Conservation (phyloP, 1,140 invertebrate species). For the Potamilus streckersoni region DNA sequence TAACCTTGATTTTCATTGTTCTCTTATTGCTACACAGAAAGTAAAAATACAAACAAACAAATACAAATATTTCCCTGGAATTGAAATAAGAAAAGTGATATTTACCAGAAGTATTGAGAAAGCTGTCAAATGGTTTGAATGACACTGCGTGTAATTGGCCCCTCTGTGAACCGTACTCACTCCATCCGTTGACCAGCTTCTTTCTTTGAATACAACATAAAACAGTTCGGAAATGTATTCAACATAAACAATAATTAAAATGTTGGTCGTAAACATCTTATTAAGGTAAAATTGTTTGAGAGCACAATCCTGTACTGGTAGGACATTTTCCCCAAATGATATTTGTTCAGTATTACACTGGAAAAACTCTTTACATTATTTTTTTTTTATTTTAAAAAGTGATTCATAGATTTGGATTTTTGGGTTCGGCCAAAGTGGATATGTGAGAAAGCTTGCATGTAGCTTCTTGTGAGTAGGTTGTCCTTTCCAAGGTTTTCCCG, state of each 20-base stretch:
- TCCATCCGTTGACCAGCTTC: slow-evolving; percentile 68
- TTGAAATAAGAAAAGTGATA: slow-evolving; percentile 3
- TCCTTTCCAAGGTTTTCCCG: no score
- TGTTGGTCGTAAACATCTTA: not conserved
- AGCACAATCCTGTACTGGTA: not conserved
- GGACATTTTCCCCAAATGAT: not conserved
- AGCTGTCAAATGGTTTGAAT: slow-evolving; percentile 71
- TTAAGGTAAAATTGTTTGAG: not conserved
- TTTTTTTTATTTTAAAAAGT: no score
- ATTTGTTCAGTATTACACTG: not conserved
- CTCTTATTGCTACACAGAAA: no score
- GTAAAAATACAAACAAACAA: not conserved
- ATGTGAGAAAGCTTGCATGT: no score
- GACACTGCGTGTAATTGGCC: slow-evolving; percentile 64
- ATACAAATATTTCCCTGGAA: not conserved
- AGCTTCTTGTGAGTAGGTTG: no score
- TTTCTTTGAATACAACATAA: slow-evolving; percentile 43
- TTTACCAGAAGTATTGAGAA: slow-evolving; percentile 72
- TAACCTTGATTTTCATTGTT: no score
- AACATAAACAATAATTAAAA: no score
- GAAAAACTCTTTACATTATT: no score
- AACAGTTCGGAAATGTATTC: no score
- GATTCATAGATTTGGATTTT: not conserved
- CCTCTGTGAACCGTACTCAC: slow-evolving; percentile 58
- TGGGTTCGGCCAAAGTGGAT: no score